Conservation (phyloP, 2,888 invertebrate species). For the Melanotus villosus region DNA sequence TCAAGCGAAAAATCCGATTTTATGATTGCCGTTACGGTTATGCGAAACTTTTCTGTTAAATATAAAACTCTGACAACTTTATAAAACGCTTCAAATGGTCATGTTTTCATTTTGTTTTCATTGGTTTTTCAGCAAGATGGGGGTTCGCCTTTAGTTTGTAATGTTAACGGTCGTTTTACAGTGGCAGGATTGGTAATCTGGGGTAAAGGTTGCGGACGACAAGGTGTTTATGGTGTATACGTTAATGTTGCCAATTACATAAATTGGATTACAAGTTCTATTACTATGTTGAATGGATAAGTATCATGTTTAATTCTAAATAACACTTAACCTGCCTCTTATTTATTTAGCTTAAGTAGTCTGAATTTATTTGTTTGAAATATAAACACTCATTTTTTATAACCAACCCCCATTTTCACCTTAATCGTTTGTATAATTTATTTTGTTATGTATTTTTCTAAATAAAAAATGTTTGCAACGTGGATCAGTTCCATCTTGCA, state of each 20-base stretch:
- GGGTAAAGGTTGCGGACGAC: slow-evolving; percentile 81
- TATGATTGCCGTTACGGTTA: too few relatives aligned
- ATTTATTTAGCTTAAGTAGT: background rate
- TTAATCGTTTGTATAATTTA: too few relatives aligned
- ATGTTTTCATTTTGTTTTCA: background rate
- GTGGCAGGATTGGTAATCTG: slow-evolving; percentile 80
- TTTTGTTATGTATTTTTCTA: too few relatives aligned
- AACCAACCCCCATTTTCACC: too few relatives aligned
- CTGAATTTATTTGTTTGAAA: too few relatives aligned
- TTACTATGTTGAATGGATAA: slow-evolving; percentile 32
- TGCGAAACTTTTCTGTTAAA: too few relatives aligned
- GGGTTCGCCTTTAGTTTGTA: slow-evolving; percentile 79
- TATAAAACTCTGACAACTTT: too few relatives aligned
- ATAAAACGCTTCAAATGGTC: too few relatives aligned
- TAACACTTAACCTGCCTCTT: background rate
- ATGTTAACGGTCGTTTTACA: slow-evolving; percentile 70
- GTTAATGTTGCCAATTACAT: slow-evolving; percentile 79
- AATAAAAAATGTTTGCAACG: too few relatives aligned
- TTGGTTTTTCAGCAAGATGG: slow-evolving; percentile 82
- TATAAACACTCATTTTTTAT: too few relatives aligned
- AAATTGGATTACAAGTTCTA: slow-evolving; percentile 73
- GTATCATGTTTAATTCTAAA: background rate
- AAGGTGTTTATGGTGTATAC: slow-evolving; percentile 83
- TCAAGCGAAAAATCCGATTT: background rate
- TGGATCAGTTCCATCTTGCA: too few relatives aligned